Evolutionary conservation across 2,113 vertebrate genomes (phyloP).

Genomic region (Dasyornis broadbenti): DNA sequence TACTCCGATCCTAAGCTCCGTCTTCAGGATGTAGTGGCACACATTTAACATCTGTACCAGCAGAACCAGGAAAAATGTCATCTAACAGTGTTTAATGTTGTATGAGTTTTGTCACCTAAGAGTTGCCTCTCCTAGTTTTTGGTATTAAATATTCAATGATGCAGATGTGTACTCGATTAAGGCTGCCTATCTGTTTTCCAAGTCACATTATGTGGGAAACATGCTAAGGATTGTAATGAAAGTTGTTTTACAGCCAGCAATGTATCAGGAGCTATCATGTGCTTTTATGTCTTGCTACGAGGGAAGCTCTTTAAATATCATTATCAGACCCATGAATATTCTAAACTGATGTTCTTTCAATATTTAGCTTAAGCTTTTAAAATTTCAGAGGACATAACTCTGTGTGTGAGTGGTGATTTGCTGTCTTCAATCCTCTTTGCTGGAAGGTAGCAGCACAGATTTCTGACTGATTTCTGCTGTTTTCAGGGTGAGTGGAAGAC

Average conservation of each 20-base stretch:
- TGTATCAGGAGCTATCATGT: neutral
- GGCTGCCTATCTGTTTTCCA: neutral
- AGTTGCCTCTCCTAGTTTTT: neutral
- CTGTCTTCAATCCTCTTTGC: neutral
- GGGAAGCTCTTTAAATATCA: neutral
- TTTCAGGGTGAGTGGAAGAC: neutral
- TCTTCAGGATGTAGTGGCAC: neutral
- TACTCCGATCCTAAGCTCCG: neutral
- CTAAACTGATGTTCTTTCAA: neutral
- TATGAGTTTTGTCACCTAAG: neutral
- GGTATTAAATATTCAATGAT: neutral
- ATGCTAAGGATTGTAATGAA: neutral
- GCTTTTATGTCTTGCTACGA: neutral
- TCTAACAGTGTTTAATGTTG: neutral
- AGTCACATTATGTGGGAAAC: neutral
- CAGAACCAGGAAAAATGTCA: neutral
- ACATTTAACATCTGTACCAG: neutral
- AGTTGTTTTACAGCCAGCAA: neutral
- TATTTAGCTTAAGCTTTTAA: neutral
- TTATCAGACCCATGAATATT: neutral
- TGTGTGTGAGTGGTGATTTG: neutral
- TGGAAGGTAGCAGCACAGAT: neutral
- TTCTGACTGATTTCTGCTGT: neutral
- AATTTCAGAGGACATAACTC: neutral
- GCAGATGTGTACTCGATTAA: neutral